phyloP scores from a whole-genome alignment of 2,113 vertebrate genomes.

The Alethe castanea region DNA sequence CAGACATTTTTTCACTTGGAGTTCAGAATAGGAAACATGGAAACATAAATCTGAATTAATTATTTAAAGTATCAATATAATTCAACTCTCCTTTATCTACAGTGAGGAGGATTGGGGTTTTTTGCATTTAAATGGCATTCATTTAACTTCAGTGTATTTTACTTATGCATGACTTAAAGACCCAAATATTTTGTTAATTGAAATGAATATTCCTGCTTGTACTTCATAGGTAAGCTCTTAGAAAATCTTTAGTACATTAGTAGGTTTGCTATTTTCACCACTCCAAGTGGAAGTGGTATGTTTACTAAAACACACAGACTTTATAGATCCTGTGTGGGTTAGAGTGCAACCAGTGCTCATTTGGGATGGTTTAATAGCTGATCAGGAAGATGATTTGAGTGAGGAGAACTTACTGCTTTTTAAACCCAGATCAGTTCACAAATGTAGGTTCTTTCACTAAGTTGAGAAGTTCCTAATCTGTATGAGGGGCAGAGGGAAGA shows the following conservation, averaged over 20 bases:
- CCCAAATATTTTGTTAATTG: background rate
- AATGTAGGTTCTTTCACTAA: background rate
- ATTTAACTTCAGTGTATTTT: background rate
- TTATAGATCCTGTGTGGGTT: background rate
- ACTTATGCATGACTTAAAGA: background rate
- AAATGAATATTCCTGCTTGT: background rate
- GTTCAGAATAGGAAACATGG: background rate
- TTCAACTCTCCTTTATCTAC: background rate
- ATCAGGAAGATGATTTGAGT: background rate
- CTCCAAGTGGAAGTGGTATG: background rate
- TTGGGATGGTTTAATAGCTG: background rate
- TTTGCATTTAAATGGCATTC: background rate
- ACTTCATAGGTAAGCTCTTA: background rate
- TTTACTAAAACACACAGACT: background rate
- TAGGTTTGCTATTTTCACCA: background rate
- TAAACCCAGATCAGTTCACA: background rate
- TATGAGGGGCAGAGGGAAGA: background rate
- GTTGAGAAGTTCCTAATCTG: background rate
- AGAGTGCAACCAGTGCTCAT: too few species aligned
- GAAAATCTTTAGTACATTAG: background rate
- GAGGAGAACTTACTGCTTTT: background rate
- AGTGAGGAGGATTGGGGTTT: fast-evolving
- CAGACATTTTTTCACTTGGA: background rate
- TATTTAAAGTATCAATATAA: background rate
- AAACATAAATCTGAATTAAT: background rate